These are phyloP conservation scores for Seira sanloemensis DNA, from an alignment of 2,888 invertebrate species.

Conservation along the genomic window DNA sequence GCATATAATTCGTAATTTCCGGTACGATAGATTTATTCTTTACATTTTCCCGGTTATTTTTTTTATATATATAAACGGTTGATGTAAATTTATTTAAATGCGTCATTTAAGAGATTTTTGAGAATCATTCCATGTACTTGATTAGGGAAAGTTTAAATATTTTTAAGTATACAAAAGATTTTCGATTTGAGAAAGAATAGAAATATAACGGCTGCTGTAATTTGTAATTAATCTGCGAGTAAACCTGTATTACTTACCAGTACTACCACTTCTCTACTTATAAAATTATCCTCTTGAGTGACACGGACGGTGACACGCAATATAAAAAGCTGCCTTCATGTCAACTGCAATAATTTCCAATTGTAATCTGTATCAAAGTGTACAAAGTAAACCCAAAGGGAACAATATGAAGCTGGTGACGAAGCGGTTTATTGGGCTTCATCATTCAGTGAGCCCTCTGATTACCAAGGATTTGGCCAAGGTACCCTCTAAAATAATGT, in stretches of 20 bases:
- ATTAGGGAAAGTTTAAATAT: too few relatives aligned
- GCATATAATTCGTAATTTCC: too few relatives aligned
- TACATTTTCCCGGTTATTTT: too few relatives aligned
- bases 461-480: constrained; percentile 75
- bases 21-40: too few relatives aligned
- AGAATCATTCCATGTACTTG: too few relatives aligned
- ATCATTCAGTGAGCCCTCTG: constrained; percentile 90
- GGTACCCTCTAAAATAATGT: constrained; percentile 63
- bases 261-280: constrained; percentile 18
- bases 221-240: too few relatives aligned
- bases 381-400: constrained; percentile 65
- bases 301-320: constrained; percentile 42
- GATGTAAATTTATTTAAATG: too few relatives aligned
- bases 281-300: constrained; percentile 39
- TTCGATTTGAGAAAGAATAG: too few relatives aligned
- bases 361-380: constrained; percentile 63
- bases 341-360: constrained; percentile 64
- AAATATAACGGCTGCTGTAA: too few relatives aligned
- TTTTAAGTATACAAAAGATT: too few relatives aligned
- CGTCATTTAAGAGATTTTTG: too few relatives aligned
- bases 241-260: constrained; percentile 27
- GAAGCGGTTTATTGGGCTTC: constrained; percentile 92
- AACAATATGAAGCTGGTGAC: constrained; percentile 87
- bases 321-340: constrained; percentile 63
- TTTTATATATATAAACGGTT: too few relatives aligned